Evolutionary conservation across 1,140 invertebrate species (phyloP).

Genomic region (Trichogramma pretiosum): DNA sequence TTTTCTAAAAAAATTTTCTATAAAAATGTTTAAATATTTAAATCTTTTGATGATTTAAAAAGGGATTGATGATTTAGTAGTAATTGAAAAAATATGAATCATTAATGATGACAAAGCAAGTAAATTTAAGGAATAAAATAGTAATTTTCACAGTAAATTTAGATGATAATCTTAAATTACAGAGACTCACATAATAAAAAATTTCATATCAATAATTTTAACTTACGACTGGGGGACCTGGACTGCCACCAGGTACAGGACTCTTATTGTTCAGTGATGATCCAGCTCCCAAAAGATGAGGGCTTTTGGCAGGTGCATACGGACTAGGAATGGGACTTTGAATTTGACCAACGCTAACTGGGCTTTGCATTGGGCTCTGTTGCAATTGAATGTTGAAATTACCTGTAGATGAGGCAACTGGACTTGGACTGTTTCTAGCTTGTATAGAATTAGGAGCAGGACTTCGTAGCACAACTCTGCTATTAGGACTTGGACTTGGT

Average conservation of each 20-base stretch:
- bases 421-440: conserved; percentile 42
- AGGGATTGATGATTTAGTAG: conserved; percentile 3
- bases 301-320: conserved; percentile 43
- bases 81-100: conserved; percentile 9
- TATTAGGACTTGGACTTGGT: conserved; percentile 42
- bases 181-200: background rate
- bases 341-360: conserved; percentile 41
- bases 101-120: too few relatives aligned
- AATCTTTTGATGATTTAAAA: conserved; percentile 9
- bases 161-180: too few relatives aligned
- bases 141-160: too few relatives aligned
- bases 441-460: conserved; percentile 44
- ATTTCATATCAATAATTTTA: background rate
- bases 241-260: conserved; percentile 40
- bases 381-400: conserved; percentile 42
- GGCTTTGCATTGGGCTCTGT: conserved; percentile 45
- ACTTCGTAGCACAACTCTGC: conserved; percentile 37
- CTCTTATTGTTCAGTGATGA: conserved; percentile 37
- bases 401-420: conserved; percentile 33
- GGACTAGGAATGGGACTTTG: conserved; percentile 43
- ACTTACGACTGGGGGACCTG: conserved; percentile 41
- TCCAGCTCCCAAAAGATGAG: conserved; percentile 33
- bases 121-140: too few relatives aligned
- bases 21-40: too few relatives aligned
- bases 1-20: too few relatives aligned